A percentile compares a stretch with the other conserved stretches of the same genome.
These are phyloP conservation scores for Macrotis lagotis DNA, from an alignment of 2,113 vertebrate genomes.

Conservation along the genomic window DNA sequence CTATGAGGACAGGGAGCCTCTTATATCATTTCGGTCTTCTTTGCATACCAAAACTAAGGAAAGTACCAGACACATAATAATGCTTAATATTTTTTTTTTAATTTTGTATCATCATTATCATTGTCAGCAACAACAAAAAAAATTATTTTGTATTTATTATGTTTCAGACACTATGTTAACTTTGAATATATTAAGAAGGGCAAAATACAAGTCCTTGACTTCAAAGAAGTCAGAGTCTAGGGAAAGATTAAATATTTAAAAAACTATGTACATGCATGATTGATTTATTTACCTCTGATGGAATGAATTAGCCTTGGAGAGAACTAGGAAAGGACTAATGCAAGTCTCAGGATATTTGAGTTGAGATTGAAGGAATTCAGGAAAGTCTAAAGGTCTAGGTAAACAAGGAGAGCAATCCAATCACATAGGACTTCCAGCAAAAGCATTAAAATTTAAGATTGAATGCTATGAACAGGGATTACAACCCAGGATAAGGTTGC, in stretches of 20 bases:
- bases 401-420: not conserved
- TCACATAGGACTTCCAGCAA: not conserved
- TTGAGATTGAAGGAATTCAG: not conserved
- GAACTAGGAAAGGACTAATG: not conserved
- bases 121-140: too few species aligned
- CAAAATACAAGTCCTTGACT: too few species aligned
- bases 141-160: too few species aligned
- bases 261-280: too few species aligned
- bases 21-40: not conserved
- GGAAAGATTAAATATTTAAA: too few species aligned
- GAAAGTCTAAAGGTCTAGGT: not conserved
- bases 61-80: not conserved
- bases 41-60: not conserved
- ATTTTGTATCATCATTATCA: not conserved
- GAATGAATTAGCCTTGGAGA: not conserved
- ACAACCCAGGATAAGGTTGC: not conserved
- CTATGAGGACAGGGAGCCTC: not conserved
- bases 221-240: too few species aligned
- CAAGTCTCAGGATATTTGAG: not conserved
- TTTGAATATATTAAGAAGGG: too few species aligned
- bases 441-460: not conserved
- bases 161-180: too few species aligned
- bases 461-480: not conserved
- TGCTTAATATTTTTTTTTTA: not conserved
- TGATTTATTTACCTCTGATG: too few species aligned